Conservation (phyloP, 1,140 invertebrate species). For the Chironomus tepperi region DNA sequence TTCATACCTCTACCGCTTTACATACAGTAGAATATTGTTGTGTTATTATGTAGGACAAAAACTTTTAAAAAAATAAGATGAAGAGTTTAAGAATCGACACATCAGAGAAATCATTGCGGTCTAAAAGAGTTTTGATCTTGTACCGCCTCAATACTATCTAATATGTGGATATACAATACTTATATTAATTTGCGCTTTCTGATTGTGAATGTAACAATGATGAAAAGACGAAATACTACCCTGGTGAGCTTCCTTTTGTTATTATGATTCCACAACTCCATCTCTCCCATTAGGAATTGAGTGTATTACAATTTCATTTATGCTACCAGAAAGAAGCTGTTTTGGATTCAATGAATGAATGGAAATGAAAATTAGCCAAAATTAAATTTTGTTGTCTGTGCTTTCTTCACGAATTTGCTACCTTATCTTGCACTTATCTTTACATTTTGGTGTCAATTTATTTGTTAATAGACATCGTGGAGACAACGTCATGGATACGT, state of each 20-base stretch:
- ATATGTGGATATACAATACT: too few relatives aligned
- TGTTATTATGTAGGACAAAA: too few relatives aligned
- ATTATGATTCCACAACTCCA: background rate
- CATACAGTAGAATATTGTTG: background rate
- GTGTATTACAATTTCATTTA: conserved; percentile 5
- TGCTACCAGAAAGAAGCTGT: conserved; percentile 6
- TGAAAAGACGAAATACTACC: background rate
- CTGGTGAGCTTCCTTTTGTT: conserved; percentile 16
- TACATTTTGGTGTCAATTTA: too few relatives aligned
- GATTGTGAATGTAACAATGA: background rate
- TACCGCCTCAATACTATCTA: conserved; percentile 6
- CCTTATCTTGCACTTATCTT: too few relatives aligned
- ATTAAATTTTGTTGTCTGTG: too few relatives aligned
- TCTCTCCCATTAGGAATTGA: background rate
- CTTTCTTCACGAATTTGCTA: too few relatives aligned
- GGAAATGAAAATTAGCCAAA: too few relatives aligned
- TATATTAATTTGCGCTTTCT: conserved; percentile 20
- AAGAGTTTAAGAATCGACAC: conserved; percentile 22
- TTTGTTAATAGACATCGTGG: too few relatives aligned
- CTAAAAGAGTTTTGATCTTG: background rate
- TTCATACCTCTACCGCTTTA: background rate
- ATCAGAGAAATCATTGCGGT: background rate
- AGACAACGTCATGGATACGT: too few relatives aligned
- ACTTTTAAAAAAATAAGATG: background rate
- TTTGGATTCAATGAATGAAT: background rate